These are phyloP conservation scores for Dasyurus viverrinus DNA, from an alignment of 2,113 vertebrate genomes.

Conservation along the genomic window DNA sequence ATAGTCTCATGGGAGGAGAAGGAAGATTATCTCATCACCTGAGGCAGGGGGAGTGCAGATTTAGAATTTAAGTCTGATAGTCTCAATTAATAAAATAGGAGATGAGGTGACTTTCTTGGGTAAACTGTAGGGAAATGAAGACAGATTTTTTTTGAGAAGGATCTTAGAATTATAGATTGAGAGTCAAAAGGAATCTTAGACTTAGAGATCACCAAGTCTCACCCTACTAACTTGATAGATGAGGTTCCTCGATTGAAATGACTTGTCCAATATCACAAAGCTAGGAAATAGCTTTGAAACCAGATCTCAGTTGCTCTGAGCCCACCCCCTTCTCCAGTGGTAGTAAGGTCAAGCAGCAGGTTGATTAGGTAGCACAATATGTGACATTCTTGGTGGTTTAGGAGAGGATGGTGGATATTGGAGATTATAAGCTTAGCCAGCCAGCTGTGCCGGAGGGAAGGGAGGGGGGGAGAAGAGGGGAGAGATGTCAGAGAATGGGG, in stretches of 20 bases:
- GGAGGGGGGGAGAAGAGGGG: too few species aligned
- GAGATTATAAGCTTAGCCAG: background rate
- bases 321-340: background rate
- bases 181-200: background rate
- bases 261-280: background rate
- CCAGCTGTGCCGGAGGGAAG: background rate
- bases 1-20: background rate
- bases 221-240: background rate
- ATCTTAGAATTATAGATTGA: background rate
- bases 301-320: background rate
- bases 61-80: background rate
- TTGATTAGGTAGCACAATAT: background rate
- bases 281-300: background rate
- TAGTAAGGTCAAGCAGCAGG: background rate
- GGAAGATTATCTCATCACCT: background rate
- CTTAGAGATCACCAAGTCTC: background rate
- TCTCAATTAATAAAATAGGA: background rate
- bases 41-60: background rate
- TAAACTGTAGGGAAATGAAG: background rate
- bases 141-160: background rate
- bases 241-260: background rate
- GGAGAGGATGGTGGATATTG: background rate
- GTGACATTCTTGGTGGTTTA: background rate
- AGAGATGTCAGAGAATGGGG: background rate
- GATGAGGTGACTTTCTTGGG: background rate